Conservation (phyloP, 2,113 vertebrate genomes). For the Salvelinus sp. region DNA sequence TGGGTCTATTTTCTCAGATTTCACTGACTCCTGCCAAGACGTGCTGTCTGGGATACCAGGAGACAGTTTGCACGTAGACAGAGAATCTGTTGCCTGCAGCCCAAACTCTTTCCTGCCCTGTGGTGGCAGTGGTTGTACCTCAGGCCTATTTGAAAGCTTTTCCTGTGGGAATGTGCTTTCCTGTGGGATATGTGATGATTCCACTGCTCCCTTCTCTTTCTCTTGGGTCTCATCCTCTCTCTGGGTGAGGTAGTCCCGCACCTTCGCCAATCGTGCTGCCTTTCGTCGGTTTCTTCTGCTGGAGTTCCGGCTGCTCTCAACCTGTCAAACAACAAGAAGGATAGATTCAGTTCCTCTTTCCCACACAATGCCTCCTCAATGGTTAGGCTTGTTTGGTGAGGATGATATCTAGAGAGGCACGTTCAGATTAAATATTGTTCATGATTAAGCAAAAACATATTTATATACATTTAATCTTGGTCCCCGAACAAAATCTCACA, state of each 20-base stretch:
- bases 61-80: neutral
- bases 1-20: neutral
- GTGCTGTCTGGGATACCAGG: neutral
- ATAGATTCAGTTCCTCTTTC: slow-evolving; percentile 16
- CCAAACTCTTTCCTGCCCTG: slow-evolving; percentile 8
- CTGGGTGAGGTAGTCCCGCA: slow-evolving; percentile 59
- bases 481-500: neutral
- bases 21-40: neutral
- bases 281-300: slow-evolving; percentile 54
- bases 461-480: neutral
- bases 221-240: slow-evolving; percentile 17
- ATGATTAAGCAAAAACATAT: neutral
- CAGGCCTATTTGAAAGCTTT: neutral
- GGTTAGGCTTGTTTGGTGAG: neutral
- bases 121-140: slow-evolving; percentile 16
- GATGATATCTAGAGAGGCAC: neutral
- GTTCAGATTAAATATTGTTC: neutral
- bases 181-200: slow-evolving; percentile 7
- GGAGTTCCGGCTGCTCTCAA: slow-evolving; percentile 48
- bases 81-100: slow-evolving; percentile 15
- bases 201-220: slow-evolving; percentile 20
- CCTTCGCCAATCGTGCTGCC: slow-evolving; percentile 52
- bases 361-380: slow-evolving; percentile 10
- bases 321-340: slow-evolving; percentile 55
- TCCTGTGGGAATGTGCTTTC: slow-evolving; percentile 6